Base-by-base conservation (phyloP, 2,888 invertebrate genomes). In the Nomada hirtipes region DNA sequence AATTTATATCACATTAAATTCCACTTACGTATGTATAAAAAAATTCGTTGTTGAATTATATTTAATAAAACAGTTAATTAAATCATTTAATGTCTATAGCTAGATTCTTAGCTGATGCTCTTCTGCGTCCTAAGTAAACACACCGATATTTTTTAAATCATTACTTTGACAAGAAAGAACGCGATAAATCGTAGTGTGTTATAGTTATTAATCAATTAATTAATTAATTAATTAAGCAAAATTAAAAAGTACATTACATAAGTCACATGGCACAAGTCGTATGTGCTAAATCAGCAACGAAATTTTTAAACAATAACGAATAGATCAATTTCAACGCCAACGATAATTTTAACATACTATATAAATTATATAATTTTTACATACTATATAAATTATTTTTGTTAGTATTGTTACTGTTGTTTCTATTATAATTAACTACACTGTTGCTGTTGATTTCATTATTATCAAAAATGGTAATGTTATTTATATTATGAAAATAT, bases 401-500 rank as follows among this genome's bases (percentile, higher is more conserved):
- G 20, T 23, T 44, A 42, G 13, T 42, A 36, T 15, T 29, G 4
- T 0, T 36, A 20, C 11, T 9, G 15, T 18, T 52, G n/a, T 29
- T 29, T 29, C 29, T 57, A 4, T 52, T 15, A 0, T 15, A 29
- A 29, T 0, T 36, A 36, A 7, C 29, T 18, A 11, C 2, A 64
- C 47, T 50, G 18, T 60, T n/a, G n/a, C 23, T 36, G 26, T 29
- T 26, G 15, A 2, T 42, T 7, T 0, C n/a, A 18, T 36, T 7
- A 29, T 50, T 47, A 57, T 47, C 42, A 57, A 53, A 47, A 36
- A 15, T 52, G n/a, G 11, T 55, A 55, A n/a, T 29, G 29, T 65
- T 65, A 70, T 70, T 52, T 29, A 9, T 65, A 60, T 61, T 70
- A 64, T 52, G 61, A 67, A 72, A 79, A 79, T 80, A 68, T 68